Percentiles rank a stretch among this genome's conserved stretches.
These are phyloP conservation scores for Priocnemis perturbator DNA, from an alignment of 2,888 invertebrate species.

Conservation along the genomic window DNA sequence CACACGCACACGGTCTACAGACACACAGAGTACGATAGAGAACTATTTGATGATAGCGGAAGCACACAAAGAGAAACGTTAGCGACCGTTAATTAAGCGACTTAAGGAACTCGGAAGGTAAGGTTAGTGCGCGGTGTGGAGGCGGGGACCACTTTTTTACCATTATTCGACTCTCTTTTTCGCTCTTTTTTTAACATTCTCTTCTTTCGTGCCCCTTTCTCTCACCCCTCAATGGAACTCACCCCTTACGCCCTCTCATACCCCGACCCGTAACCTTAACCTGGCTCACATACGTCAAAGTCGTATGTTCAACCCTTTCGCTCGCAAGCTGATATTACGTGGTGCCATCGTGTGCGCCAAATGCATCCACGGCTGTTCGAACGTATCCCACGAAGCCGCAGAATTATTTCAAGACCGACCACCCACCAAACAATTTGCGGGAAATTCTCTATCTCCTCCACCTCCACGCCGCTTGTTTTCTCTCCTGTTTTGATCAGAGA, in stretches of 20 bases:
- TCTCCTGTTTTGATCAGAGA: conserved; percentile 57
- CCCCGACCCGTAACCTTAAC: neutral
- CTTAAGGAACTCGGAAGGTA: conserved; percentile 49
- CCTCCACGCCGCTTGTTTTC: conserved; percentile 65
- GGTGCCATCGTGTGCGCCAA: too few relatives aligned
- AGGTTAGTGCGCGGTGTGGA: conserved; percentile 70
- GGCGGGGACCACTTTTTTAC: conserved; percentile 70
- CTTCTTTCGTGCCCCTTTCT: conserved; percentile 21
- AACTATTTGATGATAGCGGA: neutral
- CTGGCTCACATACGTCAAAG: too few relatives aligned
- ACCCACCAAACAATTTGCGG: neutral
- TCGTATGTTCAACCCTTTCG: neutral
- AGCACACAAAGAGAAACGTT: conserved; percentile 1
- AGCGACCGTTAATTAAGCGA: conserved; percentile 49
- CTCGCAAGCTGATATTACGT: neutral
- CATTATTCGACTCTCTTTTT: conserved; percentile 39
- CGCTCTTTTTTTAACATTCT: conserved; percentile 1
- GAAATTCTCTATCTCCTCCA: conserved; percentile 36
- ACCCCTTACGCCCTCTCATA: too few relatives aligned
- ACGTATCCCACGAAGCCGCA: too few relatives aligned
- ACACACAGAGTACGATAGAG: neutral
- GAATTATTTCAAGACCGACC: too few relatives aligned
- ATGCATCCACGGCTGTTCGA: too few relatives aligned
- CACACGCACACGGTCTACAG: too few relatives aligned
- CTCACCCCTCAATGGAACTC: conserved; percentile 8